These are phyloP conservation scores for Parasteatoda tepidariorum DNA, from an alignment of 1,140 invertebrate genomes.

Conservation along the genomic window DNA sequence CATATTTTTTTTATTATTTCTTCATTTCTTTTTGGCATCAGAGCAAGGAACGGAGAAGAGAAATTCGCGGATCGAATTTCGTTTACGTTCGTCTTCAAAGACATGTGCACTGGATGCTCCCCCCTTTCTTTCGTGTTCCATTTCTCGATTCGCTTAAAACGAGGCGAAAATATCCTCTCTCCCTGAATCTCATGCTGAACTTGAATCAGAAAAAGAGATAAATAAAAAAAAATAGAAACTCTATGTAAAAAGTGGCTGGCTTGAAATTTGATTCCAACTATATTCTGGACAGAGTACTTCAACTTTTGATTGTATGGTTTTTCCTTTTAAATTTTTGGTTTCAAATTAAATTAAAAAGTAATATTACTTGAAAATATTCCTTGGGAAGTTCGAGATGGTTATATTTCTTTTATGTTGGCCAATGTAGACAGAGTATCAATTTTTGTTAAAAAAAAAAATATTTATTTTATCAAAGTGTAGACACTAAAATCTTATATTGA, in stretches of 20 bases:
- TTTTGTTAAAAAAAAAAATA: no score
- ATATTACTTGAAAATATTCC: no score
- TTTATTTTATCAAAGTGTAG: no score
- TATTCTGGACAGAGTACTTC: conserved; percentile 16
- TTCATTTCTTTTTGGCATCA: not conserved
- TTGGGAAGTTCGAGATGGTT: no score
- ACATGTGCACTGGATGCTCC: conserved; percentile 35
- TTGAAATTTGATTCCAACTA: conserved; percentile 49
- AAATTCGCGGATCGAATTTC: conserved; percentile 45
- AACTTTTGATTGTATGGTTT: no score
- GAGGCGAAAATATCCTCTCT: not conserved
- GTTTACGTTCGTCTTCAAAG: conserved; percentile 39
- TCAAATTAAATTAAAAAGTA: no score
- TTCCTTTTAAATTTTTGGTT: no score
- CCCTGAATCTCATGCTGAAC: not conserved
- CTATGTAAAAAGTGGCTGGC: no score
- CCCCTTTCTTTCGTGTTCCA: not conserved
- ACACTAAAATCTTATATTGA: no score
- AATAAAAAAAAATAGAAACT: conserved; percentile 30
- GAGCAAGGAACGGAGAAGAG: no score
- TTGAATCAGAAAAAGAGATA: conserved; percentile 7
- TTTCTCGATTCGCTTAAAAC: not conserved
- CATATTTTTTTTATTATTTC: conserved; percentile 19
- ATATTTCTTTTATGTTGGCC: no score
- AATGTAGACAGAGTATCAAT: no score